Conservation (phyloP, 2,797 vertebrate species). For the Centroberyx gerrardi region DNA sequence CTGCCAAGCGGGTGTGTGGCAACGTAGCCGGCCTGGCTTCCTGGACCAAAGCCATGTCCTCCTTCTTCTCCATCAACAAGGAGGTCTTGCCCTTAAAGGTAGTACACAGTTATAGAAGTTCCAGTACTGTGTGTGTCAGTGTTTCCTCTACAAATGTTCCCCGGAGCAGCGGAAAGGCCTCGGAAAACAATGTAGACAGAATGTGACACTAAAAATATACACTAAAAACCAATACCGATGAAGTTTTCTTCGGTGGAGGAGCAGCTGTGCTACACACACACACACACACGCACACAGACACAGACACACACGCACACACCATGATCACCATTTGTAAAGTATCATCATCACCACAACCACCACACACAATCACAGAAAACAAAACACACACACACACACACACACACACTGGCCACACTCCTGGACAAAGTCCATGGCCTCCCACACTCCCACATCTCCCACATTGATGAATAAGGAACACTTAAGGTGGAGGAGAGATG, state of each 20-base stretch:
- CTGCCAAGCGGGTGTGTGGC: conserved; percentile 94
- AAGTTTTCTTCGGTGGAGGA: not conserved
- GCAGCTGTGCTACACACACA: not conserved
- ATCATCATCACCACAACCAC: not conserved
- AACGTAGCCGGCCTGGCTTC: conserved; percentile 97
- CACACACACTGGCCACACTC: not conserved
- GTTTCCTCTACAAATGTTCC: not conserved
- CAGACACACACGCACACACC: conserved; percentile 39
- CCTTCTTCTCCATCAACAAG: conserved; percentile 97
- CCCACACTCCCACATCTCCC: not conserved
- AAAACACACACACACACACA: conserved; percentile 7
- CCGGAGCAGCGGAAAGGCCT: not conserved
- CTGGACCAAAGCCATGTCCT: conserved; percentile 98
- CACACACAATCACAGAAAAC: not conserved
- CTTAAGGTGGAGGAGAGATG: not conserved
- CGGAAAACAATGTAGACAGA: not conserved
- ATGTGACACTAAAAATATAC: not conserved
- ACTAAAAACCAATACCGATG: not conserved
- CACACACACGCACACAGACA: not conserved
- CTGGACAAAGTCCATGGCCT: conserved; percentile 1
- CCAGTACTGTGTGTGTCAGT: not conserved
- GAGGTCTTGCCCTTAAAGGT: conserved; percentile 98
- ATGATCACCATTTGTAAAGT: not conserved
- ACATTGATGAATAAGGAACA: conserved; percentile 36
- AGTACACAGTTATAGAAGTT: conserved; percentile 9